Evolutionary conservation across 1,140 invertebrate species (phyloP), one percentile per base, ranked within the genome.

Genomic region (Paracyclopina nana): DNA sequence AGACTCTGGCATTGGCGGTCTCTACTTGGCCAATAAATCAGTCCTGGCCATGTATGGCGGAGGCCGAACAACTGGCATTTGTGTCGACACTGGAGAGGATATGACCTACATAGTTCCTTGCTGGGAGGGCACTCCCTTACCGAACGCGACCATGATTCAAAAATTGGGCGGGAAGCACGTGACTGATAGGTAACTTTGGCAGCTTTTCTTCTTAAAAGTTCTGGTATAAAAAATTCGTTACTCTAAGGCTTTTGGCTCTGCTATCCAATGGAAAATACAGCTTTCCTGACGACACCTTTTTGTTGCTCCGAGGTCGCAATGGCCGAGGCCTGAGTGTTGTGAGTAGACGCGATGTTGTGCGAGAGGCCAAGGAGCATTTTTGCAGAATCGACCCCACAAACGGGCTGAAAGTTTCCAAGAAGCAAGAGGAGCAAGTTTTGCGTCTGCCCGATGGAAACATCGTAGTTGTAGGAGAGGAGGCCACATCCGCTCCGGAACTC

Each of bases 101-200:
- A 50, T 29, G 16, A 50, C 48, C 29, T 50, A 50, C 48, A 41
- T 50, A n/a, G 48, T 50, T 16, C 48, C 48, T 20, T 50, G 30
- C 25, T 41, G 16, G 12, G 30, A 50, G 16, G 48, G 48, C 5
- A 24, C 20, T 11, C 48, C 48, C 14, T 20, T 50, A 16, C 48
- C 29, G 31, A 40, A 38, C 11, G 50, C 50, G 1, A 52, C 50
- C 38, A 34, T 43, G 6, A 38, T 40, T 22, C 50, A 20, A 6
- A 44, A 27, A 9, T 27, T 52, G 16, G 50, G 50, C n/a, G 50
- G 50, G 9, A 52, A 52, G 27, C 50, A 52, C 31, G 41, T 52
- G 8, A 16, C 22, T 4, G 22, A 26, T 44, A n/a, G n/a, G n/a
- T n/a, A 9, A 31, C n/a, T 31, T 31, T 9, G 30, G 9, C n/a